Evolutionary conservation across 2,113 vertebrate genomes (phyloP).

Genomic region (Macrotis lagotis): DNA sequence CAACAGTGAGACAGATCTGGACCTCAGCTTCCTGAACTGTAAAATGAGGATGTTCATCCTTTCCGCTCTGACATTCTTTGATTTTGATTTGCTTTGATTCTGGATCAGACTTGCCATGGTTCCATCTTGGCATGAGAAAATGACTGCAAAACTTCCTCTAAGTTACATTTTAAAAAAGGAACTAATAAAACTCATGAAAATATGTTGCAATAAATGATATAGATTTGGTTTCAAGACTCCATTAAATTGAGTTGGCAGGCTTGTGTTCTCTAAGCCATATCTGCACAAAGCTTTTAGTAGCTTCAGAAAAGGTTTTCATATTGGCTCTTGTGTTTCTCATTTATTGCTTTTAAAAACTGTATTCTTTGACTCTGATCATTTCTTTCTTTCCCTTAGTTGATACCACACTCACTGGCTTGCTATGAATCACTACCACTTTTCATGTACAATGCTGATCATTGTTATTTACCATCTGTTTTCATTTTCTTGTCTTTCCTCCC

Average conservation of each 20-base stretch:
- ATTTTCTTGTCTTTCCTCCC: not conserved
- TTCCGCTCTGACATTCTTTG: not conserved
- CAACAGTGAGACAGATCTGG: not conserved
- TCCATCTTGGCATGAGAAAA: not conserved
- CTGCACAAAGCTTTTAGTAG: not conserved
- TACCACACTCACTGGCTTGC: not conserved
- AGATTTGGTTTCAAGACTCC: not conserved
- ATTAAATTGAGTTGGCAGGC: not conserved
- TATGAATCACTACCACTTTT: not conserved
- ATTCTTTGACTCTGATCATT: not conserved
- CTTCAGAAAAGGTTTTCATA: not conserved
- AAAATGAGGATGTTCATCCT: not conserved
- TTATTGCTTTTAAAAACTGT: not conserved
- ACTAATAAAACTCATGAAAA: not conserved
- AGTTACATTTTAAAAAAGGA: conserved; percentile 8
- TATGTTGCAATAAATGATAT: not conserved
- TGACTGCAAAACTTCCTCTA: not conserved
- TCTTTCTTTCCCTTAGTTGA: not conserved
- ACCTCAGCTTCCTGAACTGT: not conserved
- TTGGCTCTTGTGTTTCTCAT: not conserved
- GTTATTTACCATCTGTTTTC: not conserved
- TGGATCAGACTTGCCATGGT: not conserved
- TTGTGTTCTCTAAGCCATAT: not conserved
- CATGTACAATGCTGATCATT: accelerated
- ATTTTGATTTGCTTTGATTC: not conserved